These are phyloP conservation scores for Anguilla megastoma DNA, from an alignment of 2,797 vertebrate genomes.

Conservation along the genomic window DNA sequence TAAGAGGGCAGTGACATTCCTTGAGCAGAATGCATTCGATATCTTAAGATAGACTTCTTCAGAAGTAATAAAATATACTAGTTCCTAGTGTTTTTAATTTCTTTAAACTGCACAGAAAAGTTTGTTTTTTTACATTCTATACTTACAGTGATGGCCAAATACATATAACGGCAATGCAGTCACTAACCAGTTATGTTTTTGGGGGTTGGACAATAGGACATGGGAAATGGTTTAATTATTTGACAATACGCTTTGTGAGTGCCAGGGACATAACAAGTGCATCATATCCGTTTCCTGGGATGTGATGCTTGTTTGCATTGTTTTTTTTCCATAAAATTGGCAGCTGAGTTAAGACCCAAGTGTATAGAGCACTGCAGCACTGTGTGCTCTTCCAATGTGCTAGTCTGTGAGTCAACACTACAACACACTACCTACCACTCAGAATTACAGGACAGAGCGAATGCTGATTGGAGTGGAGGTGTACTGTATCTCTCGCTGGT, in stretches of 20 bases:
- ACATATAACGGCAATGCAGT: not conserved
- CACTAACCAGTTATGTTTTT: no score
- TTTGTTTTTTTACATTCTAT: not conserved
- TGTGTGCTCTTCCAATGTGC: not conserved
- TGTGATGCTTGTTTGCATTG: no score
- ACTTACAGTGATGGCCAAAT: not conserved
- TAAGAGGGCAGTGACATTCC: conserved; percentile 46
- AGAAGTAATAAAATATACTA: not conserved
- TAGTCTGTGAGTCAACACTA: not conserved
- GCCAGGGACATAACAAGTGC: not conserved
- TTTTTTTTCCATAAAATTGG: not conserved
- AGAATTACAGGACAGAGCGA: not conserved
- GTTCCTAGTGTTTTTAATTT: not conserved
- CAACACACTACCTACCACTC: not conserved
- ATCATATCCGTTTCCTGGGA: no score
- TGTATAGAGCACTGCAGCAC: not conserved
- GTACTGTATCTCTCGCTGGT: not conserved
- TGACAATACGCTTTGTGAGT: not conserved
- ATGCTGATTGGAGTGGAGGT: not conserved
- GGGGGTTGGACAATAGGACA: not conserved
- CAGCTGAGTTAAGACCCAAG: not conserved
- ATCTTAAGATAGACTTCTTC: conserved; percentile 14
- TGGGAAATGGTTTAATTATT: not conserved
- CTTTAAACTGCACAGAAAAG: not conserved
- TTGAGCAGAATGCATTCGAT: conserved; percentile 30